A percentile compares a stretch with the other conserved stretches of the same genome.
Evolutionary conservation across 2,888 invertebrate genomes (phyloP).

Genomic region (Hemicrepidius hirtus): DNA sequence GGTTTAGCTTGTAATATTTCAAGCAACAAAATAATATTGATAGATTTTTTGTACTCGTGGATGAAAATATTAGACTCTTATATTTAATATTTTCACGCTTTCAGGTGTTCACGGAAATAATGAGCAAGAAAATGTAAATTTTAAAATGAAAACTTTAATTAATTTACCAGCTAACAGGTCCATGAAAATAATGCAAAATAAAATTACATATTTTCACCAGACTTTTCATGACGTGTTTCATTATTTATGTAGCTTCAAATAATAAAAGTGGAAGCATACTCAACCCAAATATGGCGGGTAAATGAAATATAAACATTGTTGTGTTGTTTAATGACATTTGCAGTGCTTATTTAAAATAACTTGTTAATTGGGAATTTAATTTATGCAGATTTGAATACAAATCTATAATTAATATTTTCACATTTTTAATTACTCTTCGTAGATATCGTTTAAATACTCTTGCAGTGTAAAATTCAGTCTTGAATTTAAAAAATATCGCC

Average conservation of each 20-base stretch:
- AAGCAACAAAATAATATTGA: no score
- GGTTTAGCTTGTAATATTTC: no score
- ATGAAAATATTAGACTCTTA: no score
- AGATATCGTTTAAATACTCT: no score
- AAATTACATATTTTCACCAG: background rate
- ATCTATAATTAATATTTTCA: no score
- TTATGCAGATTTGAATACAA: background rate
- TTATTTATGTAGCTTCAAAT: conserved; percentile 6
- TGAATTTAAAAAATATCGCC: no score
- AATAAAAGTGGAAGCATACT: background rate
- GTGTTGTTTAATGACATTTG: background rate
- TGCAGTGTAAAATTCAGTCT: no score
- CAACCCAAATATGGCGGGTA: background rate
- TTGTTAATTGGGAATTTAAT: background rate
- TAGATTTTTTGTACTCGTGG: no score
- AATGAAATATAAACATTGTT: conserved; percentile 11
- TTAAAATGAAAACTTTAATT: background rate
- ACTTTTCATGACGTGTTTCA: background rate
- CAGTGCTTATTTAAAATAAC: background rate
- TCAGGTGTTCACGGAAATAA: no score
- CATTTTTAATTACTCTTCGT: no score
- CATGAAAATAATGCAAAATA: background rate
- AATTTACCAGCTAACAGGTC: background rate
- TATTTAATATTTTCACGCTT: no score
- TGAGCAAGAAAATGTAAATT: background rate